phyloP scores from a whole-genome alignment of 2,888 invertebrate species.

The Alloplasta piceator region DNA sequence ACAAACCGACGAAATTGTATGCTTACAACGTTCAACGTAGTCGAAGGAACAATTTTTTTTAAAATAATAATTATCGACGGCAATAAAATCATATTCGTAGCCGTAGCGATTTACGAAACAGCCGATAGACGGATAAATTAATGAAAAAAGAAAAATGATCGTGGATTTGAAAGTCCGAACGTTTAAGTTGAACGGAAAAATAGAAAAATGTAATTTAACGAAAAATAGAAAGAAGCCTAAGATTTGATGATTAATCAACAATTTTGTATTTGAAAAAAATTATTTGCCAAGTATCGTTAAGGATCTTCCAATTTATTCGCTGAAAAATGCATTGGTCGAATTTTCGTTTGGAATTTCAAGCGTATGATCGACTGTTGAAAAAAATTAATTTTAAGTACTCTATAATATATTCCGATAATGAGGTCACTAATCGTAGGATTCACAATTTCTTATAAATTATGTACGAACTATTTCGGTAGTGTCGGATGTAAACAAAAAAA shows the following conservation, averaged over 20 bases:
- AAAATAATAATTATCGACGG: conserved; percentile 46
- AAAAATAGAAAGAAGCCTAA: background rate
- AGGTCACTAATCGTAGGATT: conserved; percentile 36
- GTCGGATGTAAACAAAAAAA: conserved; percentile 58
- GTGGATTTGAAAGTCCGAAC: too few species aligned
- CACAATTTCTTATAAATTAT: conserved; percentile 32
- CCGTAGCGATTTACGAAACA: conserved; percentile 13
- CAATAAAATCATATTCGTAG: conserved; percentile 57
- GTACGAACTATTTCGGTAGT: conserved; percentile 48
- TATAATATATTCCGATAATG: conserved; percentile 28
- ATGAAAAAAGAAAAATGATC: conserved; percentile 10
- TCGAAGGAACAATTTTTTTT: conserved; percentile 1
- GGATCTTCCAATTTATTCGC: too few species aligned
- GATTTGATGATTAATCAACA: background rate
- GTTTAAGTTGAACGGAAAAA: background rate
- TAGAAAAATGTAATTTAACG: background rate
- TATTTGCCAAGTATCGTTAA: too few species aligned
- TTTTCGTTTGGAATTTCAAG: too few species aligned
- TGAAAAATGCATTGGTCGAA: too few species aligned
- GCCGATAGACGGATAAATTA: background rate
- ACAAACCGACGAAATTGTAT: conserved; percentile 53
- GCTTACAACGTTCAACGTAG: conserved; percentile 41
- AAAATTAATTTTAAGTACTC: conserved; percentile 48
- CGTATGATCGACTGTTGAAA: conserved; percentile 11
- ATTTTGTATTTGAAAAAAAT: too few species aligned